Evolutionary conservation across 2,797 vertebrate species (phyloP), one percentile per base, ranked within the genome.

Genomic region (Notoglanidium macrostoma): DNA sequence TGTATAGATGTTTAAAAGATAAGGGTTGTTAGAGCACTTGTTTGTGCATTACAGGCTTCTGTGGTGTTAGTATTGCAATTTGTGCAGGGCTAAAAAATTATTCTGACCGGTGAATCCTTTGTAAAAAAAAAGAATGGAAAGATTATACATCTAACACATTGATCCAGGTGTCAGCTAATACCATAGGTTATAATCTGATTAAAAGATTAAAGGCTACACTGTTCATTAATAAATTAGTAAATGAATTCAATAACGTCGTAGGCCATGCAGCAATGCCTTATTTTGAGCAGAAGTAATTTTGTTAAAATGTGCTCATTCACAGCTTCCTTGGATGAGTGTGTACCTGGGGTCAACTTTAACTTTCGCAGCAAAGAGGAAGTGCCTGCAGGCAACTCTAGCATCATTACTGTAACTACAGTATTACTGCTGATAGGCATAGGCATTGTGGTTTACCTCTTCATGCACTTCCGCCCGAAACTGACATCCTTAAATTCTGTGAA

Each of bases 391-490:
- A 92, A 92, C 92, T 92, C 90, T 46, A 54, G 91, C 63, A 89
- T 96, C 26, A 89, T 96, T 86, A 79, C 93, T 86, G 77, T 94
- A 0, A 90, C 89, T 54, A 95, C 90, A 0, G 89, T 97, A 86
- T 89, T 97, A 49, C 89, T 97, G 67, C 79, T 96, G 63, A 85
- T 98, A 44, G 88, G 91, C 10, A 78, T 95, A 1, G 97, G 96
- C 6, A 93, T 89, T 1, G 93, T 88, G 32, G 3, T 95, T 89
- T 94, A 97, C 35, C 86, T 96, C 88, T 95, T 97, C 95, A 94
- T 94, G 92, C 96, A 92, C 15, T 92, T 91, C 8, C 90, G 57
- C 67, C 89, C 91, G 17, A 97, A 93, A 90, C 59, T 87, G 0
- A 4, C 55, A 46, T 61, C 49, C 1, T 88, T 85, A 12, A 54